Evolutionary conservation across 53 echinoderm and acorn worm species (phyloP), one percentile per base, ranked within the genome.

Genomic region (Patiria pectinifera): DNA sequence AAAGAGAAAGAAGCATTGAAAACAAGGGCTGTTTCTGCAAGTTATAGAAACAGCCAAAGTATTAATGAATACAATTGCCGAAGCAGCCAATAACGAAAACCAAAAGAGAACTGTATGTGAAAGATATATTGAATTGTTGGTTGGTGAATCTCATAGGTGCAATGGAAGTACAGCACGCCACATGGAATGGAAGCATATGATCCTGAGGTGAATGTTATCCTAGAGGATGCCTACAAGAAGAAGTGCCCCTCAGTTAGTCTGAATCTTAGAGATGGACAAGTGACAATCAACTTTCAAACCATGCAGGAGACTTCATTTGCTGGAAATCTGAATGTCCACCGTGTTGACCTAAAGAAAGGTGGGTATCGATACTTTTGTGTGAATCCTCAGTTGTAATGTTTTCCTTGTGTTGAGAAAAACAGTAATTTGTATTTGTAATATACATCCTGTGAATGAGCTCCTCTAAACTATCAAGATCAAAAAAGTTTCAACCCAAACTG

Each of bases 211-310:
- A 89, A 83, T 76, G 92, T 63, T 25, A 19, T 83, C 12, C 62
- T 94, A 66, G 94, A 94, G 77, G 80, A 86, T 10, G 94, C 89
- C 9, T 79, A 84, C 71, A 22, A 84, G 25, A 87, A 89, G 12
- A 94, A 94, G 46, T 21, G 44, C 26, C 25, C 78, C 11, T 53
- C 48, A n/a, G 59, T 92, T 43, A 16, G 4, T 6, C 48, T 86
- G 59, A 81, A 92, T 80, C 49, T 87, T 26, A 89, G 92, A 76
- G 87, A 92, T 22, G 92, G 83, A 45, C 83, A 0, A 0, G 77
- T 83, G 47, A 69, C 43, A 22, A 89, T 94, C 18, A 53, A 94
- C 62, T 69, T 94, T 26, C 25, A 69, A 25, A 48, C 24, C 43
- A 94, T 94, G 94, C 22, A 94, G 69, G 92, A 94, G 83, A 69